Conservation (phyloP, 2,113 vertebrate genomes). For the Solea solea region DNA sequence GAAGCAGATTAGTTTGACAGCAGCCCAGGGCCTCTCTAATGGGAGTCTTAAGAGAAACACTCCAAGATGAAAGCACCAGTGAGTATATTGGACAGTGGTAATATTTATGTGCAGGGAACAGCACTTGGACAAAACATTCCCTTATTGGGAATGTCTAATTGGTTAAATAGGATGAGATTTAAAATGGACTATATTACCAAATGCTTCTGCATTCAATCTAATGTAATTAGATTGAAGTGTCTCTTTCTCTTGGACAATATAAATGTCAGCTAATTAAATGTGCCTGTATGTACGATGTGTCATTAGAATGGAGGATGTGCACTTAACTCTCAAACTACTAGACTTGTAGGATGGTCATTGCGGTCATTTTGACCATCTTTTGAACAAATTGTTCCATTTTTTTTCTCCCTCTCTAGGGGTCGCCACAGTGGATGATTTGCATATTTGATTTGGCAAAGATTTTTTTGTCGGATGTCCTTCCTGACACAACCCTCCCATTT, state of each 20-base stretch:
- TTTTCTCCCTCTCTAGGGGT: no score
- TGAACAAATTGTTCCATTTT: no score
- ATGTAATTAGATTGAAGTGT: constrained; percentile 46
- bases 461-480: no score
- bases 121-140: neutral
- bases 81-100: constrained; percentile 6
- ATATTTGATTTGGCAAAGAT: no score
- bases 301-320: constrained; percentile 7
- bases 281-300: neutral
- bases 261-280: constrained; percentile 24
- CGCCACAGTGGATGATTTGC: no score
- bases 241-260: constrained; percentile 37
- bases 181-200: constrained; percentile 40
- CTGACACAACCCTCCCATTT: no score
- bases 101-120: constrained; percentile 9
- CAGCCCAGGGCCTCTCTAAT: constrained; percentile 35
- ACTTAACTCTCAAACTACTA: neutral
- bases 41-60: constrained; percentile 21
- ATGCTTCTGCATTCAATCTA: constrained; percentile 29
- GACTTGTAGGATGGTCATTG: no score
- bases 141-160: constrained; percentile 6
- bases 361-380: no score
- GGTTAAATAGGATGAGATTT: constrained; percentile 9
- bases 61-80: constrained; percentile 19
- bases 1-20: constrained; percentile 32